phyloP scores from a whole-genome alignment of 2,113 vertebrate species.

The Dipodomys stephensi region DNA sequence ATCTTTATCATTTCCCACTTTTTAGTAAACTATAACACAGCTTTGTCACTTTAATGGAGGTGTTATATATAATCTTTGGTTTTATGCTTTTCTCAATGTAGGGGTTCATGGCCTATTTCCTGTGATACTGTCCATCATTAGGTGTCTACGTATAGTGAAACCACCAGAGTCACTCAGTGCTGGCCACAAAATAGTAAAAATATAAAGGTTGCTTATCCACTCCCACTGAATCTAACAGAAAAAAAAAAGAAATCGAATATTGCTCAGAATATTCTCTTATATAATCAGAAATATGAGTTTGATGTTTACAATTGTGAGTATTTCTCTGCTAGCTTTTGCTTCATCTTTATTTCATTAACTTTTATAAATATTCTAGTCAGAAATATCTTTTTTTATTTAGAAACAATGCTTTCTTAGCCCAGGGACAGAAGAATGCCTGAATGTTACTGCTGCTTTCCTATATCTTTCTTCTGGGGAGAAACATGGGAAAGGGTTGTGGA shows the following conservation, averaged over 20 bases:
- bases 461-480: background rate
- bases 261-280: conserved; percentile 59
- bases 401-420: background rate
- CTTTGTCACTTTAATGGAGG: background rate
- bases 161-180: background rate
- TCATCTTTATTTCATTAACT: conserved; percentile 64
- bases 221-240: background rate
- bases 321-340: conserved; percentile 56
- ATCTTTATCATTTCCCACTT: background rate
- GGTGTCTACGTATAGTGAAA: background rate
- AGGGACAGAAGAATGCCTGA: background rate
- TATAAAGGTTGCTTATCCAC: too few relatives aligned
- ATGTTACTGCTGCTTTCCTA: conserved; percentile 12
- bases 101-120: background rate
- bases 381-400: conserved; percentile 60
- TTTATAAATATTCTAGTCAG: conserved; percentile 53
- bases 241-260: too few relatives aligned
- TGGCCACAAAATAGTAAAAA: background rate
- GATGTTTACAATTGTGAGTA: conserved; percentile 34
- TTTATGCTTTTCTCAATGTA: background rate
- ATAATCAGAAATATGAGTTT: conserved; percentile 66
- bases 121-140: background rate
- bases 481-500: background rate
- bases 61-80: background rate
- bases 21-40: background rate